Evolutionary conservation across 1,140 invertebrate species (phyloP), one percentile per base, ranked within the genome.

Genomic region (Ceratina japonica): DNA sequence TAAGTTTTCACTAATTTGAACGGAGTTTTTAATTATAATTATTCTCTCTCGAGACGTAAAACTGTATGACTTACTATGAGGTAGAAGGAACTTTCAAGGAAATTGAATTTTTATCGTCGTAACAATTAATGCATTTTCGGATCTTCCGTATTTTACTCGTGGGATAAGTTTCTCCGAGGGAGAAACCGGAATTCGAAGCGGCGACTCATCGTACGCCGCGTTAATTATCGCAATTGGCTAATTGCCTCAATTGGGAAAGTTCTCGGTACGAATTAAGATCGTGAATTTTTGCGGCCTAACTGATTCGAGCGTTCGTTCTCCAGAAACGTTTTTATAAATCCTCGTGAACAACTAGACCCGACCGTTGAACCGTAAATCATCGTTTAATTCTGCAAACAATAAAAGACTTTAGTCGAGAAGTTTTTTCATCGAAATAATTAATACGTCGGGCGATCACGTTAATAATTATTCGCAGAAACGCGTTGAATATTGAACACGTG

Each of bases 171-270:
- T 31, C 16, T 12, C 3, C 54, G 8, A 31, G 8, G 58, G n/a
- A 63, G 31, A 54, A 76, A 72, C 52, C 56, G 49, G 49, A 83
- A 76, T 83, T 73, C 58, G 71, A 51, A 31, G 27, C 4, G 5
- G 20, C 52, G 44, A 64, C 49, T 18, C 69, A 59, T 61, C 74
- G 63, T 37, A 13, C n/a, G 24, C 37, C 58, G 70, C 62, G 63
- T 85, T 90, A 89, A 90, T 88, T 89, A 89, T 88, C 79, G 83
- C 87, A 90, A 90, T 90, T 90, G 88, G 66, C 82, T 90, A 89
- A 90, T 88, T 90, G 88, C 68, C 86, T 90, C 89, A 90, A 90
- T 90, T 89, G 89, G 85, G 85, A 89, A 90, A 89, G 85, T 89
- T 90, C 86, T 83, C 63, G 78, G 83, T 85, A 89, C 54, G 80